Conservation (phyloP, 1,140 invertebrate genomes). For the Aphelinus certus region DNA sequence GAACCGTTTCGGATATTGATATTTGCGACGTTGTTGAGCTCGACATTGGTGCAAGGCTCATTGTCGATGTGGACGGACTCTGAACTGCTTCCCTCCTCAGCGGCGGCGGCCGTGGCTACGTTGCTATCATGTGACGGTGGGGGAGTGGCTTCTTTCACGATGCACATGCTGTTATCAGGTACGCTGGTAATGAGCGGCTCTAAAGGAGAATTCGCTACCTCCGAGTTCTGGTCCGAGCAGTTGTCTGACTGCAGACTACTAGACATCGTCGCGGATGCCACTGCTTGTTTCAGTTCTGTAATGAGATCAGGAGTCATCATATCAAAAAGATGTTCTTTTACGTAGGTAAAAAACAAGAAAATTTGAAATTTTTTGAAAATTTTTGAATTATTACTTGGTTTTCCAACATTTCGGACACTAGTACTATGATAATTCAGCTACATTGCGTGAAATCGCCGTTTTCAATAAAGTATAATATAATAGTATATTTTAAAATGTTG, state of each 20-base stretch:
- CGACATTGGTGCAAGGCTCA: slow-evolving; percentile 60
- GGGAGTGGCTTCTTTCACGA: slow-evolving; percentile 35
- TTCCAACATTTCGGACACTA: too few relatives aligned
- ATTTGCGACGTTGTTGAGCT: slow-evolving; percentile 66
- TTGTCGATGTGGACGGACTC: slow-evolving; percentile 34
- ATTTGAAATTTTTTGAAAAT: too few relatives aligned
- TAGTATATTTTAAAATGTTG: too few relatives aligned
- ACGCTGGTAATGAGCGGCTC: slow-evolving; percentile 43
- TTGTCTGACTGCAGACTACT: slow-evolving; percentile 49
- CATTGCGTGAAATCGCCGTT: too few relatives aligned
- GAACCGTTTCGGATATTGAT: slow-evolving; percentile 69
- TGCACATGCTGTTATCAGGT: slow-evolving; percentile 44
- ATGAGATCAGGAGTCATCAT: too few relatives aligned
- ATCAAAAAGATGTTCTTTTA: too few relatives aligned
- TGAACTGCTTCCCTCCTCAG: slow-evolving; percentile 31
- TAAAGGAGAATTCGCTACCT: slow-evolving; percentile 21
- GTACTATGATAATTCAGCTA: too few relatives aligned
- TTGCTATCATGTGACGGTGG: slow-evolving; percentile 31
- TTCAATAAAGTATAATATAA: too few relatives aligned
- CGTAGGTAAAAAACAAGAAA: too few relatives aligned
- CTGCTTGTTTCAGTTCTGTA: slow-evolving; percentile 21
- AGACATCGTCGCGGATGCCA: slow-evolving; percentile 26
- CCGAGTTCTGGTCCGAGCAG: slow-evolving; percentile 42
- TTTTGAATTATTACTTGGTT: too few relatives aligned
- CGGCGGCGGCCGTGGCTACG: slow-evolving; percentile 31